Conservation (phyloP, 2,113 vertebrate species). For the Sceloporus tristichus region DNA sequence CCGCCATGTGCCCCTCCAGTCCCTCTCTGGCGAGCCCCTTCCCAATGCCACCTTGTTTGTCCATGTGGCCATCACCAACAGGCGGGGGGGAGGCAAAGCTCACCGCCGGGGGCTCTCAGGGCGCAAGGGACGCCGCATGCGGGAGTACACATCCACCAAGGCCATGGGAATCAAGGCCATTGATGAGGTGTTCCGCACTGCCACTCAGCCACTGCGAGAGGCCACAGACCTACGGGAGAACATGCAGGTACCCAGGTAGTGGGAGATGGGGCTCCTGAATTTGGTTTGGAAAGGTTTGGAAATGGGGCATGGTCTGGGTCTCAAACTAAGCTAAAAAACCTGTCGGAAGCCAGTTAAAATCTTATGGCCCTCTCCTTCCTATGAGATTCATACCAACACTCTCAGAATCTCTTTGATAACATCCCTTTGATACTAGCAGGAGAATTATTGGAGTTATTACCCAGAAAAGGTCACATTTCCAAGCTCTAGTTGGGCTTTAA, state of each 20-base stretch:
- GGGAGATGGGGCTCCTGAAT: conserved; percentile 10
- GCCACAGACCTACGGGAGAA: conserved; percentile 94
- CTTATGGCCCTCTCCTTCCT: not conserved
- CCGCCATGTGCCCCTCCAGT: conserved; percentile 90
- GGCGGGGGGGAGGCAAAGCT: conserved; percentile 88
- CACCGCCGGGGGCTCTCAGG: conserved; percentile 89
- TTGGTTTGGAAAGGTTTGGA: not conserved
- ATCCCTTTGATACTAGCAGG: too few relatives aligned
- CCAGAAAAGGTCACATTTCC: too few relatives aligned
- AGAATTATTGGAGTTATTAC: too few relatives aligned
- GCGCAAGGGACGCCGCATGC: conserved; percentile 85
- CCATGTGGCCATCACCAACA: conserved; percentile 91
- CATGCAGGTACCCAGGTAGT: conserved; percentile 82
- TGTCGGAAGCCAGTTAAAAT: too few relatives aligned
- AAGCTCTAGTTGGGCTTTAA: too few relatives aligned
- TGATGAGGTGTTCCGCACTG: conserved; percentile 91
- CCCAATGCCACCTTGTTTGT: conserved; percentile 90
- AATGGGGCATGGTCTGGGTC: accelerated
- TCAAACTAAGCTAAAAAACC: not conserved
- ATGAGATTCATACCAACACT: too few relatives aligned
- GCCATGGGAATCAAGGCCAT: conserved; percentile 91
- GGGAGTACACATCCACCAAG: conserved; percentile 91
- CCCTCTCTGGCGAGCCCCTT: conserved; percentile 87
- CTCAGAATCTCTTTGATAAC: too few relatives aligned
- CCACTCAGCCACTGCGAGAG: conserved; percentile 89